Base-by-base conservation (phyloP, 2,888 invertebrate species). In the Tetrapedia diversipes region DNA sequence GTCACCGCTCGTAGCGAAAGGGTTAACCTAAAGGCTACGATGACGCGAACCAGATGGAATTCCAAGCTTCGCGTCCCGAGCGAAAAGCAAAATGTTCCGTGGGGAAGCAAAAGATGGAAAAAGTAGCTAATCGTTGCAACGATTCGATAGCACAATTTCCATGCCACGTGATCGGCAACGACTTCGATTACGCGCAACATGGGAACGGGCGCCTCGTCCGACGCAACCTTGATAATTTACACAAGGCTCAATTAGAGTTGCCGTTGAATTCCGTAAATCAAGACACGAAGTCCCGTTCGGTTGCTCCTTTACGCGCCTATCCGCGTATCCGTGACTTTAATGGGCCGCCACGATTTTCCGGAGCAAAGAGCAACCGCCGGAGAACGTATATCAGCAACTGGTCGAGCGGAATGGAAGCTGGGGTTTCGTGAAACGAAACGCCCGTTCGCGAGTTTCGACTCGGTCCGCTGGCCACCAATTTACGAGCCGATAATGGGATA, bases 401-500 rank as follows among this genome's bases (percentile, higher is more conserved):
- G 10, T 14, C 37, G 27, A 27, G 7, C n/a, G 2, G n/a, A n/a
- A 19, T 19, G 14, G 29, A n/a, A 39, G 47, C n/a, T 22, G 14
- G 8, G 27, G 56, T 51, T 43, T 47, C 63, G 29, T n/a, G 27
- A 59, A 57, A 8, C 22, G 19, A 37, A 29, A 34, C 49, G 51
- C 24, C 29, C 22, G 19, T 63, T n/a, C 7, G 41, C 49, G n/a
- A 32, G 34, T 56, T 60, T 59, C 74, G 74, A 80, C 65, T 49
- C 66, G 66, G 54, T 60, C 47, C 47, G 53, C 11, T 45, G 73
- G 27, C 4, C 37, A 10, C 39, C 68, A 66, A 75, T 73, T 82
- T 80, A 78, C 49, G 77, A 39, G 51, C 57, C 51, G 69, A 73
- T 71, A 76, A 83, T 71, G 61, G 51, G 51, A 66, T 64, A 60